Percentiles rank a stretch among this genome's conserved stretches.
These are phyloP conservation scores for Musca vetustissima DNA, from an alignment of 1,140 invertebrate species.

Conservation along the genomic window DNA sequence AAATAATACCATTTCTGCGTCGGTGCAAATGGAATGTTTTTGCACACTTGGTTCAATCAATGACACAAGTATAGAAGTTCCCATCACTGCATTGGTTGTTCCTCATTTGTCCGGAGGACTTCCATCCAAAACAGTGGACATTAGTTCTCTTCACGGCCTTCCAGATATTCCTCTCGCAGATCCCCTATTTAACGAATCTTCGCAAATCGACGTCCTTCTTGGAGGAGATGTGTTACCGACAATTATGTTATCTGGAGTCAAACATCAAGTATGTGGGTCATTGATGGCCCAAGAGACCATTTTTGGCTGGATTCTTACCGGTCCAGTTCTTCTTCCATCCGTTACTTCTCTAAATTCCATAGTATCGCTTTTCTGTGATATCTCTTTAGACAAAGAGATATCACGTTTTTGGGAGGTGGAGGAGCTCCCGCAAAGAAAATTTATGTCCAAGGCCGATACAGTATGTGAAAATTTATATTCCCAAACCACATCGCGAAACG, in stretches of 20 bases:
- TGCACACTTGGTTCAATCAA: background rate
- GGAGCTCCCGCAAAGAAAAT: background rate
- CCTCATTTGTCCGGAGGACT: background rate
- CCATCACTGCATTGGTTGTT: background rate
- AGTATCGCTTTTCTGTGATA: background rate
- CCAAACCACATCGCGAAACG: slow-evolving; percentile 6
- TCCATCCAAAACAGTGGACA: background rate
- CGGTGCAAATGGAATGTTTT: background rate
- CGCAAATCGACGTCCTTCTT: background rate
- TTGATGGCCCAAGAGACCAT: background rate
- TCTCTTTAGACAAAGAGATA: background rate
- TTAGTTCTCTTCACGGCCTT: background rate
- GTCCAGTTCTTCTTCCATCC: background rate
- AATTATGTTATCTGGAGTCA: background rate
- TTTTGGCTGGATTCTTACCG: slow-evolving; percentile 2
- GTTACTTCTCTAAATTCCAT: no score
- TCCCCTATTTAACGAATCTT: background rate
- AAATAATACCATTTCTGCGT: background rate
- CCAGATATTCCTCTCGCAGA: background rate
- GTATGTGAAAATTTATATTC: background rate
- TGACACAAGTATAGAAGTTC: background rate
- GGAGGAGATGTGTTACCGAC: background rate
- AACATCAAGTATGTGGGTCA: background rate
- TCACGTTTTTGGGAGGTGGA: slow-evolving; percentile 8
- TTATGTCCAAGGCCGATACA: background rate